A percentile compares a stretch with the other conserved stretches of the same genome.
These are phyloP conservation scores for Oasisia sp. DNA, from an alignment of 2,888 invertebrate species.

Conservation along the genomic window DNA sequence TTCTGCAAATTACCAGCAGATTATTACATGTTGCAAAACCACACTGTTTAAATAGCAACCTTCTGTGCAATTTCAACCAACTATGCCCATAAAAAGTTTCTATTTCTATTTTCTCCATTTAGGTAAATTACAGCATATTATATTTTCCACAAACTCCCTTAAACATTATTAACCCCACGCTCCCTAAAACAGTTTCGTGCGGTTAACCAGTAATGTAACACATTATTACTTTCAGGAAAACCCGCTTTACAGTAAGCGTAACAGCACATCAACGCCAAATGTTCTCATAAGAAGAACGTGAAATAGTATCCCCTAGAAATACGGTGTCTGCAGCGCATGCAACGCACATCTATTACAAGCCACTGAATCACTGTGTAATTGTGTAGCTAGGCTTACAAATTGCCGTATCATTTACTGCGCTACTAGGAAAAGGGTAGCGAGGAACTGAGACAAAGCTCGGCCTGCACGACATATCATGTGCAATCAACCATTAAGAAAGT, in stretches of 20 bases:
- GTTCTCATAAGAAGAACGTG: neutral
- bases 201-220: neutral
- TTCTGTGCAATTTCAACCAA: neutral
- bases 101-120: neutral
- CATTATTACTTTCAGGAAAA: neutral
- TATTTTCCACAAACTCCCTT: neutral
- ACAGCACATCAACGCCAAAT: neutral
- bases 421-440: neutral
- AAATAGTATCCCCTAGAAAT: neutral
- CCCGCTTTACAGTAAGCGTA: neutral
- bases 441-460: neutral
- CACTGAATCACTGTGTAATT: neutral
- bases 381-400: neutral
- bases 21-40: no score
- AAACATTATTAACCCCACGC: neutral
- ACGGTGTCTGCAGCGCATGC: neutral
- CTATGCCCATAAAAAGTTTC: neutral
- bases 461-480: slow-evolving; percentile 2
- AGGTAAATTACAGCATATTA: neutral
- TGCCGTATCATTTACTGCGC: neutral
- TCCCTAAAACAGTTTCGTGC: neutral
- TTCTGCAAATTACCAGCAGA: neutral
- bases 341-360: neutral
- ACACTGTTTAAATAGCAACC: neutral
- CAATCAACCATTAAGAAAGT: neutral